phyloP scores from a whole-genome alignment of 1,140 invertebrate genomes.

The Drosophila triauraria region DNA sequence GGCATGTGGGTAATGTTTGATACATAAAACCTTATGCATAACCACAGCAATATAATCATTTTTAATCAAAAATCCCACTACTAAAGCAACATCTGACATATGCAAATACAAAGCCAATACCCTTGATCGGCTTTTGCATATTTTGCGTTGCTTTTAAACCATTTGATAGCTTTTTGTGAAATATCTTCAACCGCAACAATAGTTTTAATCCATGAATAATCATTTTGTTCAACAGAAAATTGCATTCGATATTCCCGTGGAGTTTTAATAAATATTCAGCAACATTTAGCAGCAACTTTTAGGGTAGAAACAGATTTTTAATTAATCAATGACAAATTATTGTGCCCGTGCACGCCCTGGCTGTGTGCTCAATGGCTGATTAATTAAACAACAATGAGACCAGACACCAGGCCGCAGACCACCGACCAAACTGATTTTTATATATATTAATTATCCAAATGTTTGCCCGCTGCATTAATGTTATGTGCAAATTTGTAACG shows the following conservation, averaged over 20 bases:
- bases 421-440: slow-evolving; percentile 54
- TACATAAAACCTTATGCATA: background rate
- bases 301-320: slow-evolving; percentile 54
- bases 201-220: slow-evolving; percentile 31
- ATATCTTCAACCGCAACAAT: slow-evolving; percentile 26
- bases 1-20: background rate
- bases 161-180: slow-evolving; percentile 11
- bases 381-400: slow-evolving; percentile 71
- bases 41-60: slow-evolving; percentile 9
- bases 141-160: background rate
- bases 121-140: slow-evolving; percentile 7
- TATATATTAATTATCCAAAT: slow-evolving; percentile 70
- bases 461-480: slow-evolving; percentile 51
- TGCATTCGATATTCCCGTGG: slow-evolving; percentile 32
- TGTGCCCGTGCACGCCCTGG: slow-evolving; percentile 6
- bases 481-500: slow-evolving; percentile 37
- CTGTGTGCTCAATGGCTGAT: slow-evolving; percentile 49
- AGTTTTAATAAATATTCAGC: slow-evolving; percentile 7
- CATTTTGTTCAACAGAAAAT: slow-evolving; percentile 30
- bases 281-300: slow-evolving; percentile 37
- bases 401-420: slow-evolving; percentile 31
- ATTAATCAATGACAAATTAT: slow-evolving; percentile 72
- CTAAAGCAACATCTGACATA: slow-evolving; percentile 23
- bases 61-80: slow-evolving; percentile 13
- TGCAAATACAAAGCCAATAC: slow-evolving; percentile 29